Base-by-base conservation (phyloP, 2,113 vertebrate genomes). In the Myiozetetes cayanensis region DNA sequence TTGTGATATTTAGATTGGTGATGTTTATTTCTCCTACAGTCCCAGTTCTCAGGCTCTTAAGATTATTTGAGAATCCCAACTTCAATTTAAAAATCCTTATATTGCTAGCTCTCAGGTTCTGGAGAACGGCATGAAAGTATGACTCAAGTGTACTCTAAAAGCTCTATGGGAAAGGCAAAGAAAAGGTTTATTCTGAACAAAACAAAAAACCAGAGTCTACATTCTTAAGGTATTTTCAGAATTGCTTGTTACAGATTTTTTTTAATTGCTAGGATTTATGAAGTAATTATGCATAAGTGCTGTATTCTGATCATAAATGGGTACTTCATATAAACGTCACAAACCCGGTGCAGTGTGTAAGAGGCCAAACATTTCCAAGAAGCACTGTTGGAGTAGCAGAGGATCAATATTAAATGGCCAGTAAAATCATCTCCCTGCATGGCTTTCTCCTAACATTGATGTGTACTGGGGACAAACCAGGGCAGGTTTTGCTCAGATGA, bases 141-240 rank as follows among this genome's bases (percentile, higher is more conserved):
- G 47, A 90, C 88, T 96, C 90, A 95, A 96, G 93, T 83, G 83
- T 88, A 85, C 87, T 96, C 71, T 93, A 92, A 93, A 90, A 94
- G 43, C 93, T 90, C 72, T 33, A 1, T 22, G 24, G 21, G 31
- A 77, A 96, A 96, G 28, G 58, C 74, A 94, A 95, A 91, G 55
- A 95, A 95, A 85, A 92, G 65, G 19, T 67, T 92, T 76, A 30
- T 49, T 58, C 84, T 33, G 53, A 93, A 90, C 31, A 89, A 76
- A 91, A 96, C 22, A 93, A 49, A 80, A 80, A 91, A 67, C 4
- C 9, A 66, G 24, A 80, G 7, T 74, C 39, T 8, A 68, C 3
- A 4, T 62, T 81, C 24, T 76, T 39, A 76, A 49, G 2, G 4
- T 27, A 28, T 22, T 70, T 39, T 43, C 25, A 76, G 35, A 80